Percentiles rank a stretch among this genome's conserved stretches.
These are phyloP conservation scores for Eulimnadia texana DNA, from an alignment of 1,140 invertebrate species.

Conservation along the genomic window DNA sequence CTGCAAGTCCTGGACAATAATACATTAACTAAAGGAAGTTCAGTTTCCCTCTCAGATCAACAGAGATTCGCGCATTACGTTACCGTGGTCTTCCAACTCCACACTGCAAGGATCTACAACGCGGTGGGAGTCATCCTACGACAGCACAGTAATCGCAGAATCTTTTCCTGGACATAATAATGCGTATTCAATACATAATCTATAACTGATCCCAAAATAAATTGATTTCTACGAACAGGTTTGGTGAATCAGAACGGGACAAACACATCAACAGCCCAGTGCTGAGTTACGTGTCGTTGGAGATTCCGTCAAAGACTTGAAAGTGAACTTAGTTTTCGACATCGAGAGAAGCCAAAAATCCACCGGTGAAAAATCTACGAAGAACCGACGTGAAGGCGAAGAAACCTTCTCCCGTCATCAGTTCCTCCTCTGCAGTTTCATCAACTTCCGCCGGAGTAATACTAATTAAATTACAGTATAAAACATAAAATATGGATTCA, in stretches of 20 bases:
- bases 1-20: not conserved
- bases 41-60: not conserved
- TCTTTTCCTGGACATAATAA: not conserved
- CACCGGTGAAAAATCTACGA: conserved; percentile 1
- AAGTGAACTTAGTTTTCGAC: not conserved
- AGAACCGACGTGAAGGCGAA: conserved; percentile 18
- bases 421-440: conserved; percentile 18
- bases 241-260: not conserved
- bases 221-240: no score
- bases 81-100: no score
- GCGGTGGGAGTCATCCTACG: not conserved
- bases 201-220: no score
- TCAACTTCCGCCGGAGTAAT: conserved; percentile 1
- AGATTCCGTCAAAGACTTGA: not conserved
- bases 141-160: not conserved
- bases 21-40: not conserved
- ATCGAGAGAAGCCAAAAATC: not conserved
- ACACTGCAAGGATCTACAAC: not conserved
- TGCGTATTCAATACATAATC: no score
- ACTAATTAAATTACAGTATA: no score
- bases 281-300: not conserved
- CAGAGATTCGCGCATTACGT: no score
- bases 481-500: not conserved
- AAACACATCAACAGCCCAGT: not conserved
- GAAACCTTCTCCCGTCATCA: conserved; percentile 14